A percentile compares a stretch with the other conserved stretches of the same genome.
Conservation (phyloP, 2,797 vertebrate species). For the Crax fasciolata region DNA sequence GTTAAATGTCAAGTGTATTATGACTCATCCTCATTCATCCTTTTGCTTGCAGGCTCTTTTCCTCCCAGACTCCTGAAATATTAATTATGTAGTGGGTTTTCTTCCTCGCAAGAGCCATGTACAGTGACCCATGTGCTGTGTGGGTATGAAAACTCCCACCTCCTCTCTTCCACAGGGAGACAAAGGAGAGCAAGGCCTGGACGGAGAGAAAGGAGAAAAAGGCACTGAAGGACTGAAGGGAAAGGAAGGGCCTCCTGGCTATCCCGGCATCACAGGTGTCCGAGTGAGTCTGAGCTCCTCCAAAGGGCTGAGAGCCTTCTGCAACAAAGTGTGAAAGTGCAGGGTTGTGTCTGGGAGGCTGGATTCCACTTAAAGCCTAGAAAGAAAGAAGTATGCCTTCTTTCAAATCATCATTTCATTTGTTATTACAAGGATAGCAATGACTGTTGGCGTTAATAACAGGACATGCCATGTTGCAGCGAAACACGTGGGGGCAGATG, state of each 20-base stretch:
- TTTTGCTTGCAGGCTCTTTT: not conserved
- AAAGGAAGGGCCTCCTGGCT: conserved; percentile 91
- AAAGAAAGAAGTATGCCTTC: not conserved
- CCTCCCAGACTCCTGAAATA: conserved; percentile 42
- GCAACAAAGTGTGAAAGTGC: not conserved
- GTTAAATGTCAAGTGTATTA: conserved; percentile 6
- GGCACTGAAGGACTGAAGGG: conserved; percentile 92
- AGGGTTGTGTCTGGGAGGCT: not conserved
- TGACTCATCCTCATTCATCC: conserved; percentile 59
- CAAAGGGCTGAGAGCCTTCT: not conserved
- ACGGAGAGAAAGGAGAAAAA: conserved; percentile 93
- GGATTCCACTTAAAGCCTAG: not conserved
- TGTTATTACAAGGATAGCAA: not conserved
- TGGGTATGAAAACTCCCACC: conserved; percentile 34
- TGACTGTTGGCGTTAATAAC: not conserved
- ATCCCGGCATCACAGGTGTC: conserved; percentile 90
- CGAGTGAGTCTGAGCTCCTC: conserved; percentile 85
- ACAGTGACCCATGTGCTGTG: not conserved
- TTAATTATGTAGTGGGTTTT: conserved; percentile 38
- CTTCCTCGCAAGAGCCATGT: not conserved
- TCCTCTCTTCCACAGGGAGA: conserved; percentile 88
- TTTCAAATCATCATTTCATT: not conserved
- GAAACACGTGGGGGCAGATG: not conserved
- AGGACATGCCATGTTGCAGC: not conserved
- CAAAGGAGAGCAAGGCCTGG: conserved; percentile 92